Evolutionary conservation across 2,113 vertebrate genomes (phyloP), one percentile per base, ranked within the genome.

Genomic region (Pithys albifrons): DNA sequence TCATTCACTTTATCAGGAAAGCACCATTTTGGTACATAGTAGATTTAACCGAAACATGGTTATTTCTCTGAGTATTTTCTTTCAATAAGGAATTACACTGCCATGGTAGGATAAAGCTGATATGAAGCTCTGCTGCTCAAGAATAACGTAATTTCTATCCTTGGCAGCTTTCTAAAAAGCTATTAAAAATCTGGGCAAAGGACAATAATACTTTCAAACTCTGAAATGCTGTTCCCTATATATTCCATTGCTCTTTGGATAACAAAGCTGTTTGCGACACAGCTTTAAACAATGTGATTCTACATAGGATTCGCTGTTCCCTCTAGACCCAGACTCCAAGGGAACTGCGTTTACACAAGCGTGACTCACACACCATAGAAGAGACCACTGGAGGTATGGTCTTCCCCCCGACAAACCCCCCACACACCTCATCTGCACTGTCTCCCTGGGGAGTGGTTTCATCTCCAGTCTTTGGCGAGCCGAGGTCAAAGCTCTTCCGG

Each of bases 401-500:
- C 72, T n/a, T 46, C 51, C 74, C 94, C 12, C 3, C 25, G 65
- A 43, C 58, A 45, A 91, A 51, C 57, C 43, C 41, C 59, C 57
- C 46, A 94, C 97, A 19, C 96, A 99, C 99, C 99, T 99, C 99
- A 28, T 99, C 98, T 1, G 98, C 98, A 14, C 98, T 98, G 95
- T 99, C 99, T 66, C 99, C 99, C 89, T 99, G 99, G 41, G 98
- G 98, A 22, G 98, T 96, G 2, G 97, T 98, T 91, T 99, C 99
- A 39, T 98, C 98, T 29, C 98, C 98, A 5, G 98, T 97, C 55
- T 98, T 98, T 7, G 99, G 98, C 1, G 98, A 99, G 39, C 98
- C 99, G 4, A 99, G 97, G 93, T 99, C 99, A 6, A 99, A 98
- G 86, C 99, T 98, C 96, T 99, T 99, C 55, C 98, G 97, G 74